Evolutionary conservation across 1,140 invertebrate genomes (phyloP).

Genomic region (Drosophila nasuta): DNA sequence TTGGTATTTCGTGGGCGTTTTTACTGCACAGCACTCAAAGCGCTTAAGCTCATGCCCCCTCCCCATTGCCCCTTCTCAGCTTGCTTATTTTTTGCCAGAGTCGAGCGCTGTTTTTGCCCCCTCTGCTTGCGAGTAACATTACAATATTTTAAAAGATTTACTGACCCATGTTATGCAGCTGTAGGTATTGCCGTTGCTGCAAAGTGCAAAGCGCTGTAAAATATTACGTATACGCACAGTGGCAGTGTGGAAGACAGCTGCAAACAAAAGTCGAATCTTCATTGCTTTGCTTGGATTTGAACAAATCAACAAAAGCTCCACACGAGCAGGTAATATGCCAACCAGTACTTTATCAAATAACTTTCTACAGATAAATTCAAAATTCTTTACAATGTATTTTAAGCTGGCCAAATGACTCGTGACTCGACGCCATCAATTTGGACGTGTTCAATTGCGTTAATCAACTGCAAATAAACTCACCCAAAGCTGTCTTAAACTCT

Average conservation of each 20-base stretch:
- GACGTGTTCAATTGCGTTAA: slow-evolving; percentile 43
- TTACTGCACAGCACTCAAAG: slow-evolving; percentile 66
- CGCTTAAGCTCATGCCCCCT: slow-evolving; percentile 54
- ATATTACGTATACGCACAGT: slow-evolving; percentile 68
- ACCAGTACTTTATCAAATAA: slow-evolving; percentile 4
- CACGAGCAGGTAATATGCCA: slow-evolving; percentile 19
- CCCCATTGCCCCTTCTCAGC: not conserved
- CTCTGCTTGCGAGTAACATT: slow-evolving; percentile 53
- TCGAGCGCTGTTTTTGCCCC: not conserved
- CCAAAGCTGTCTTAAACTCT: slow-evolving; percentile 25
- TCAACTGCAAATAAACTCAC: slow-evolving; percentile 44
- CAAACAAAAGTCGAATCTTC: slow-evolving; percentile 55
- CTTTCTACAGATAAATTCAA: slow-evolving; percentile 8
- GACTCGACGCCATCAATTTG: slow-evolving; percentile 16
- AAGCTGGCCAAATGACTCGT: slow-evolving; percentile 13
- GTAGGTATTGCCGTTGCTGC: slow-evolving; percentile 54
- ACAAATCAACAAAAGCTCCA: slow-evolving; percentile 19
- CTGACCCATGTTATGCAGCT: slow-evolving; percentile 62
- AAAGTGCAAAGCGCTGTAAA: slow-evolving; percentile 80
- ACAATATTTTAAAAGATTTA: slow-evolving; percentile 83
- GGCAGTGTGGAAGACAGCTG: slow-evolving; percentile 42
- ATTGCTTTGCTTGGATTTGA: slow-evolving; percentile 44
- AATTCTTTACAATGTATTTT: slow-evolving; percentile 4
- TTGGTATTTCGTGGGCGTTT: slow-evolving; percentile 59
- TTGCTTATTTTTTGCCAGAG: slow-evolving; percentile 6